phyloP scores from a whole-genome alignment of 2,113 vertebrate species.

The Gymnogyps californianus region DNA sequence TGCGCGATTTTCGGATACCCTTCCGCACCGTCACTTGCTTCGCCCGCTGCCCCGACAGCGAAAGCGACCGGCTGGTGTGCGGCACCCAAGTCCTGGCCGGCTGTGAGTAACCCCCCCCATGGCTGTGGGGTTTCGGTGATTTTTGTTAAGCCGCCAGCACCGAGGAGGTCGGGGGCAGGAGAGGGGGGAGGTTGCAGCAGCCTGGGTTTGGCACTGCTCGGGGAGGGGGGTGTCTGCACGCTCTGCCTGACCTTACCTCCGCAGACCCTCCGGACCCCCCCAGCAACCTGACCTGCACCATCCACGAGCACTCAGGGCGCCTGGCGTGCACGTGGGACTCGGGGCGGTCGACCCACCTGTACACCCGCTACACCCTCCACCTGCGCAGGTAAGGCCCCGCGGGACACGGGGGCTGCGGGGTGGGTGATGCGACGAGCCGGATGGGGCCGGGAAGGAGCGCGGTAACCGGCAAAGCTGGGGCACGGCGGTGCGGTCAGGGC shows the following conservation, averaged over 20 bases:
- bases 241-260: background rate
- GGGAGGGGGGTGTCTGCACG: rapidly evolving
- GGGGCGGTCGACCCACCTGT: conserved; percentile 48
- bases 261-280: conserved; percentile 72
- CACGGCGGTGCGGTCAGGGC: background rate
- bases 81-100: conserved; percentile 65
- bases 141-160: rapidly evolving
- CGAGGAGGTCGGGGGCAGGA: rapidly evolving
- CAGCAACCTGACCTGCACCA: conserved; percentile 61
- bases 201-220: background rate
- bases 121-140: rapidly evolving
- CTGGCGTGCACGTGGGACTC: conserved; percentile 62
- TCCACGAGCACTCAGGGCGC: conserved; percentile 45
- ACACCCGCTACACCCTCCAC: conserved; percentile 50
- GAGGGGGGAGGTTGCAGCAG: background rate
- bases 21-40: background rate
- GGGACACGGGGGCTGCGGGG: background rate
- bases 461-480: background rate
- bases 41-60: background rate
- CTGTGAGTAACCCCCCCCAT: conserved; percentile 50
- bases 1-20: conserved; percentile 9
- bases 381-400: conserved; percentile 41
- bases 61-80: background rate
- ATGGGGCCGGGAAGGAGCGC: background rate
- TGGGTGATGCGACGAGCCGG: rapidly evolving